Evolutionary conservation across 2,113 vertebrate species (phyloP).

Genomic region (Callorhinus ursinus): DNA sequence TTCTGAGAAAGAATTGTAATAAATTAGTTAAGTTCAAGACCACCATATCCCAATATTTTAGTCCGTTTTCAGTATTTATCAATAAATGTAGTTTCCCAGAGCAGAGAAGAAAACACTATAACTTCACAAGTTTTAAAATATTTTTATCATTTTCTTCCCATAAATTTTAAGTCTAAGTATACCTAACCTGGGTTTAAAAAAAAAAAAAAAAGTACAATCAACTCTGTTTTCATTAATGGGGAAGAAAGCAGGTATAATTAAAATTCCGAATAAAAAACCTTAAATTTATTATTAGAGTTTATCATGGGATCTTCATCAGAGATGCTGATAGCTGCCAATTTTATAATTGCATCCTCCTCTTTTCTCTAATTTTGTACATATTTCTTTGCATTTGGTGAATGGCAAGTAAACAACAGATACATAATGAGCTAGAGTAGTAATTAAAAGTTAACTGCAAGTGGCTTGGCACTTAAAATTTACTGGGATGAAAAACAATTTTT

Average conservation of each 20-base stretch:
- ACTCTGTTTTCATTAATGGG: not conserved
- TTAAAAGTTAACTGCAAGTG: not conserved
- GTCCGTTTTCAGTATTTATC: not conserved
- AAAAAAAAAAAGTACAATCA: not conserved
- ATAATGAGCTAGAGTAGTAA: not conserved
- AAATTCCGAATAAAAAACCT: not conserved
- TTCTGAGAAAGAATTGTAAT: not conserved
- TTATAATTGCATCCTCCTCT: not conserved
- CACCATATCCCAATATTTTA: not conserved
- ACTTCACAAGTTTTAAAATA: constrained; percentile 11
- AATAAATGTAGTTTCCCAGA: not conserved
- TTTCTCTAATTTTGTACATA: not conserved
- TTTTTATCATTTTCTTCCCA: not conserved
- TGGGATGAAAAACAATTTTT: constrained; percentile 19
- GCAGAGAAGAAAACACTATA: not conserved
- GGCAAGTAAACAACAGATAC: not conserved
- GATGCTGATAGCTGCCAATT: not conserved
- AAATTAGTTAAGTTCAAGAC: constrained; percentile 1
- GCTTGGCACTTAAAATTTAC: constrained; percentile 12
- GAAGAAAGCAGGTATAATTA: not conserved
- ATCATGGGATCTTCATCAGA: not conserved
- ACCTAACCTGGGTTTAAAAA: not conserved
- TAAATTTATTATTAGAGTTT: not conserved
- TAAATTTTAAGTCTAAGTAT: constrained; percentile 22
- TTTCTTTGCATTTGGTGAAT: constrained; percentile 38